Percentiles rank a stretch among this genome's conserved stretches.
These are phyloP conservation scores for Pocillopora grandis DNA, from an alignment of 92 coral and sea anemone genomes.

Conservation along the genomic window DNA sequence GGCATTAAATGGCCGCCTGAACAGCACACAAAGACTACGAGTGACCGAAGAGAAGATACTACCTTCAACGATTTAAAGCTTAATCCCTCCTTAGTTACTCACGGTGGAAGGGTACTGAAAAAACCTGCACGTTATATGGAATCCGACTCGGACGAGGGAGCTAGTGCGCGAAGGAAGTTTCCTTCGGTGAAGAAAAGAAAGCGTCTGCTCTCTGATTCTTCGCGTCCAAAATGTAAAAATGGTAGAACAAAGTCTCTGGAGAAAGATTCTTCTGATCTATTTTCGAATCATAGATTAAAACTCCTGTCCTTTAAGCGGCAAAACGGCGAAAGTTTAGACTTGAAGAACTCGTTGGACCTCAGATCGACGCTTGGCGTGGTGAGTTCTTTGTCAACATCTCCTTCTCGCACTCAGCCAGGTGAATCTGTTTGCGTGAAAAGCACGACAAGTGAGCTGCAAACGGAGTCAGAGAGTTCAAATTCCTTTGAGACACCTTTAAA, in stretches of 20 bases:
- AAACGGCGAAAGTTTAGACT: slow-evolving; percentile 27
- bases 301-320: slow-evolving; percentile 8
- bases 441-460: slow-evolving; percentile 13
- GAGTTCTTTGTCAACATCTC: slow-evolving; percentile 38
- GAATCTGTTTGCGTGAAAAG: slow-evolving; percentile 44
- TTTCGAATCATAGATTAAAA: slow-evolving; percentile 20
- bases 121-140: slow-evolving; percentile 93
- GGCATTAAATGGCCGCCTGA: slow-evolving; percentile 99
- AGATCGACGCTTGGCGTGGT: slow-evolving; percentile 34
- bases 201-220: slow-evolving; percentile 41
- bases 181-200: slow-evolving; percentile 33
- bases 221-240: slow-evolving; percentile 68
- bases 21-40: slow-evolving; percentile 79
- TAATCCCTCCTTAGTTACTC: slow-evolving; percentile 76
- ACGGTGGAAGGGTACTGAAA: slow-evolving; percentile 89
- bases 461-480: slow-evolving; percentile 27
- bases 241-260: slow-evolving; percentile 76
- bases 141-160: slow-evolving; percentile 85
- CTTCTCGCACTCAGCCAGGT: slow-evolving; percentile 27
- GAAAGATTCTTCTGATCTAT: slow-evolving; percentile 42
- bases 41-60: slow-evolving; percentile 57
- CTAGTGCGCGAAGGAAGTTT: slow-evolving; percentile 56
- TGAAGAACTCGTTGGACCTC: slow-evolving; percentile 11
- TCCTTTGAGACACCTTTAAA: slow-evolving; percentile 54
- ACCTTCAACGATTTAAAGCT: slow-evolving; percentile 82